Conservation (phyloP, 2,888 invertebrate species). For the Amphipyra berbera region DNA sequence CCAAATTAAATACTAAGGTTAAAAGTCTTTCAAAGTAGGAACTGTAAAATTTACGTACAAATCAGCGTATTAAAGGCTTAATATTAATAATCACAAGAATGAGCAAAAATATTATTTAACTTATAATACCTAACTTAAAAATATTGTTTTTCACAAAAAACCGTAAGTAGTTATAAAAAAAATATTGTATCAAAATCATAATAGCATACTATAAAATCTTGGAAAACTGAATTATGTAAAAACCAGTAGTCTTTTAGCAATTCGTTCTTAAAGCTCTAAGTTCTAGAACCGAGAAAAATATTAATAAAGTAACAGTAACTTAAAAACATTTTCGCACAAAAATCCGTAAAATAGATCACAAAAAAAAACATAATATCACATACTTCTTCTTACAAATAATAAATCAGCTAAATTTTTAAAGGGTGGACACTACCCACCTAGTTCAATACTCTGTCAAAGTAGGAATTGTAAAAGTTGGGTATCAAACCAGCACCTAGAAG, state of each 20-base stretch:
- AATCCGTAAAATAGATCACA: background rate
- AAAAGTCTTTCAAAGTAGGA: slow-evolving; percentile 6
- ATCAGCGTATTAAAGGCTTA: slow-evolving; percentile 6
- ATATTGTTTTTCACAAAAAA: slow-evolving; percentile 7
- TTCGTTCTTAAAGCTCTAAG: too few species aligned
- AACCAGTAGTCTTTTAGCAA: too few species aligned
- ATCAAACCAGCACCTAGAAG: slow-evolving; percentile 21
- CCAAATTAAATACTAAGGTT: slow-evolving; percentile 1
- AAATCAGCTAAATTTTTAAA: background rate
- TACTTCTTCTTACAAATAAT: background rate
- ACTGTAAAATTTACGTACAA: slow-evolving; percentile 5
- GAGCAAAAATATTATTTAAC: background rate
- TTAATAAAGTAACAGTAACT: slow-evolving; percentile 5
- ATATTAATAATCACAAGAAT: too few species aligned
- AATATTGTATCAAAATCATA: too few species aligned
- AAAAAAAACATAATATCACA: slow-evolving; percentile 3
- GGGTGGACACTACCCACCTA: slow-evolving; percentile 2
- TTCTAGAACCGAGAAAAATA: slow-evolving; percentile 2
- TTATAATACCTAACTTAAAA: slow-evolving; percentile 1
- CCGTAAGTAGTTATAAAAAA: too few species aligned
- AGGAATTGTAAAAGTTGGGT: slow-evolving; percentile 21
- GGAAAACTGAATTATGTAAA: too few species aligned
- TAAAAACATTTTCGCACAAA: slow-evolving; percentile 5
- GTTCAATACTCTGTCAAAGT: slow-evolving; percentile 11
- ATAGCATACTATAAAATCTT: too few species aligned